phyloP scores from a whole-genome alignment of 1,140 invertebrate genomes.

The Oscheius sp. region DNA sequence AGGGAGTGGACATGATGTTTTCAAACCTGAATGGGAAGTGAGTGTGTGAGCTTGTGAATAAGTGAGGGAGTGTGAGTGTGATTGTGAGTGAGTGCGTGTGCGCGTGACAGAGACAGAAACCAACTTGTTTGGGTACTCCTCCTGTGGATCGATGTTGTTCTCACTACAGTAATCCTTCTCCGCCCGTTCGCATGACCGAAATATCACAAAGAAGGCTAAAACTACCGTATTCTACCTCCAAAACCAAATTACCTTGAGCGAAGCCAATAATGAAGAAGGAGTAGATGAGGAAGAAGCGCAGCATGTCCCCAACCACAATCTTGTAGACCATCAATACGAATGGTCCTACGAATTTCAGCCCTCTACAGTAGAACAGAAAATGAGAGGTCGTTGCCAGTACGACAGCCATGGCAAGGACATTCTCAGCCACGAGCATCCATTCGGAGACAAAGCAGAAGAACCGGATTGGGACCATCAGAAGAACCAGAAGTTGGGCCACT shows the following conservation, averaged over 20 bases:
- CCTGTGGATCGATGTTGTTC: constrained; percentile 17
- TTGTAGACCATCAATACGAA: constrained; percentile 98
- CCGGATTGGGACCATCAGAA: constrained; percentile 77
- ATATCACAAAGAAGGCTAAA: constrained; percentile 79
- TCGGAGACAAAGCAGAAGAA: constrained; percentile 74
- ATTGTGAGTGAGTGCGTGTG: not conserved
- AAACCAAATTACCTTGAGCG: constrained; percentile 80
- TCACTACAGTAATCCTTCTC: constrained; percentile 12
- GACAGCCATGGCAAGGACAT: constrained; percentile 82
- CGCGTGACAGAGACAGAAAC: not conserved
- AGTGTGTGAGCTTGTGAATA: too few relatives aligned
- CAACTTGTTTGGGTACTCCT: constrained; percentile 34
- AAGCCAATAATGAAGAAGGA: constrained; percentile 93
- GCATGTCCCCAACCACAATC: constrained; percentile 90
- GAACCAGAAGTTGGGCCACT: constrained; percentile 80
- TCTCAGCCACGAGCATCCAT: constrained; percentile 68
- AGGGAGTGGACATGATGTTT: constrained; percentile 67
- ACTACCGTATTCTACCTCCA: constrained; percentile 53
- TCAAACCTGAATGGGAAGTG: constrained; percentile 40
- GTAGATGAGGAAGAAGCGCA: constrained; percentile 91
- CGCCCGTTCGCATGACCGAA: constrained; percentile 74
- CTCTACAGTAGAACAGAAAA: constrained; percentile 95
- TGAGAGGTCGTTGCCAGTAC: constrained; percentile 91
- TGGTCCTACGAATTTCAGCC: constrained; percentile 92
- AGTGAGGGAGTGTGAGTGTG: too few relatives aligned